Percentiles rank a stretch among this genome's conserved stretches.
These are phyloP conservation scores for Brachyrhaphis roseni DNA, from an alignment of 2,797 vertebrate genomes.

Conservation along the genomic window DNA sequence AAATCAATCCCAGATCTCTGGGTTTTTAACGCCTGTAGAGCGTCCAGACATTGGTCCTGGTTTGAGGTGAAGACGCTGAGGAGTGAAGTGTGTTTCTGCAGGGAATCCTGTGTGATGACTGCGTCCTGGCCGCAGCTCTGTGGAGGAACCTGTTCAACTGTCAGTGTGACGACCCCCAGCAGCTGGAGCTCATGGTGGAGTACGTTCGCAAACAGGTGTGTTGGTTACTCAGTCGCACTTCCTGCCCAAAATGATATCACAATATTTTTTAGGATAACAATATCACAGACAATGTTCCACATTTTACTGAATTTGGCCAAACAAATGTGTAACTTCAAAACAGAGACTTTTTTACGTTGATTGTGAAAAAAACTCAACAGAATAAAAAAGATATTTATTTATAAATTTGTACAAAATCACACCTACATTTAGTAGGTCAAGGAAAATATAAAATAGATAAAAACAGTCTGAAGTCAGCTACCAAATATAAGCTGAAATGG, in stretches of 20 bases:
- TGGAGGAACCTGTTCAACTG: slow-evolving; percentile 94
- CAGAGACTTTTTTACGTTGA: no score
- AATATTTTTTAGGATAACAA: no score
- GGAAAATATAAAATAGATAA: no score
- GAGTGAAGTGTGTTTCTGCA: slow-evolving; percentile 47
- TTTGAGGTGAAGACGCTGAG: background rate
- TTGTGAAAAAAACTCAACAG: no score
- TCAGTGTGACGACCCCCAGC: slow-evolving; percentile 90
- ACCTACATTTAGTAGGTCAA: no score
- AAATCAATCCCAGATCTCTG: background rate
- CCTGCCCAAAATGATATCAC: background rate
- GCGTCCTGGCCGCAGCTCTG: slow-evolving; percentile 89
- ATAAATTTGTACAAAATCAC: no score
- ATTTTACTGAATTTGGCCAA: no score
- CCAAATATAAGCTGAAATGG: no score
- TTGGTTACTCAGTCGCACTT: background rate
- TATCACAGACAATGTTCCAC: no score
- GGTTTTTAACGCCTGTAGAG: background rate
- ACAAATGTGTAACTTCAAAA: no score
- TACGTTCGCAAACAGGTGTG: slow-evolving; percentile 93
- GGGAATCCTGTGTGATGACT: slow-evolving; percentile 94
- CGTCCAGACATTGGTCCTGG: background rate
- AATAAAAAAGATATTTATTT: no score
- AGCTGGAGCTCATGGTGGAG: slow-evolving; percentile 91
- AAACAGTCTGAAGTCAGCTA: no score